Evolutionary conservation across 2,797 vertebrate species (phyloP), one percentile per base, ranked within the genome.

Genomic region (Halcyon leucocephala): DNA sequence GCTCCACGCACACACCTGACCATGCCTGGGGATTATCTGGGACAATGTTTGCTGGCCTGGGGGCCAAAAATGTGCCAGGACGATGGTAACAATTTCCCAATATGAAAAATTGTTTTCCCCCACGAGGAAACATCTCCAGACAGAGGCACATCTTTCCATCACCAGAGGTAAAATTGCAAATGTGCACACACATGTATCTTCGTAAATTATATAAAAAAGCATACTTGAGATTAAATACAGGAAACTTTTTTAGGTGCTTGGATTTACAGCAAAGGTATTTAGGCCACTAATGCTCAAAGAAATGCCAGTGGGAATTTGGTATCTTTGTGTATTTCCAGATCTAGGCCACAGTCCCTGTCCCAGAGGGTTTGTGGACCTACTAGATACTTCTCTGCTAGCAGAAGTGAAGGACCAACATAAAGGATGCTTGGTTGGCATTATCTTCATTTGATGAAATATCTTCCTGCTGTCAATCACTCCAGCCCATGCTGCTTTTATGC

Each of bases 121-220:
- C 65, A 41, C 52, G 41, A 58, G 66, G 44, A 58, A 72, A 65
- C 2, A 0, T 81, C 66, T 92, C 14, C 35, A 54, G 46, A 18
- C 33, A 80, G 44, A 79, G 31, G 10, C 8, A 14, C 1, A 1
- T 21, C 46, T 76, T 82, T 31, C 26, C 1, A 0, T 76, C 62
- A 76, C 21, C 33, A 66, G 57, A 58, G 22, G n/a, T 77, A 58
- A 77, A 94, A 76, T 1, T 55, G 33, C 29, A 73, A 39, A 62
- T 1, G 0, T 44, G 46, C 25, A 46, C 10, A 52, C 16, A 10
- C 7, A 2, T 42, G 2, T 60, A 18, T 65, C n/a, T 77, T 8
- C 13, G 3, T 42, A 33, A 70, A 4, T 54, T 76, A 35, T 51
- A 31, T 19, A 33, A 21, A 76, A 79, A 79, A 22, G 4, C 20